These are phyloP conservation scores for Parnassius smintheus DNA, from an alignment of 2,888 invertebrate species.

Conservation along the genomic window DNA sequence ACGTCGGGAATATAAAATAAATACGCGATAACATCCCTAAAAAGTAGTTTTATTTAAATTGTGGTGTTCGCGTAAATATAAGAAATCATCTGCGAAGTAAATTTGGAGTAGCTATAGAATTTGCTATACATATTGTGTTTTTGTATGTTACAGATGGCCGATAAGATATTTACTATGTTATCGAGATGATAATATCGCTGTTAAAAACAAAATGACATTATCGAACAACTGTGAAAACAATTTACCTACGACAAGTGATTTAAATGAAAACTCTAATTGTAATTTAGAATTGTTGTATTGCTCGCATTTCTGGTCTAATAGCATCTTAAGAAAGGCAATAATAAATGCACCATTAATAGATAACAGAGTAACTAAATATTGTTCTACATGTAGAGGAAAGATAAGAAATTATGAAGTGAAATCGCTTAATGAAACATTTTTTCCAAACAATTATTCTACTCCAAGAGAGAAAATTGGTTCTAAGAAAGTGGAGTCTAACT, in stretches of 20 bases:
- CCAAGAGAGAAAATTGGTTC: slow-evolving; percentile 49
- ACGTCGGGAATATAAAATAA: too few relatives aligned
- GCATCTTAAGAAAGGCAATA: slow-evolving; percentile 56
- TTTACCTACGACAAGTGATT: slow-evolving; percentile 42
- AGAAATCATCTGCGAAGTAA: too few relatives aligned
- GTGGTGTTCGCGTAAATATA: too few relatives aligned
- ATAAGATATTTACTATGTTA: slow-evolving; percentile 32
- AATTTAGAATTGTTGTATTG: slow-evolving; percentile 67
- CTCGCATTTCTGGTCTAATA: slow-evolving; percentile 68
- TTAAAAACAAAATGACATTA: slow-evolving; percentile 55
- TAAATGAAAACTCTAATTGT: slow-evolving; percentile 48
- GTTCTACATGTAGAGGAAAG: slow-evolving; percentile 70
- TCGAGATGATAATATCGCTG: slow-evolving; percentile 29
- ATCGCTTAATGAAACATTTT: slow-evolving; percentile 50
- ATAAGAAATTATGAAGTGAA: slow-evolving; percentile 71
- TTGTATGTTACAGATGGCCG: slow-evolving; percentile 41
- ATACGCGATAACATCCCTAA: too few relatives aligned
- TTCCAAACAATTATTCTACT: slow-evolving; percentile 67
- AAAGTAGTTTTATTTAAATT: too few relatives aligned
- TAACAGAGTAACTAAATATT: slow-evolving; percentile 58
- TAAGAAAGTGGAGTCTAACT: slow-evolving; percentile 33
- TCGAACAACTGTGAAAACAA: slow-evolving; percentile 49
- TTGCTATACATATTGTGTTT: not conserved
- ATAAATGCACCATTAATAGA: slow-evolving; percentile 52
- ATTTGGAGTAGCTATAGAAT: too few relatives aligned